phyloP scores from a whole-genome alignment of 2,113 vertebrate genomes.

The Xiphias gladius region DNA sequence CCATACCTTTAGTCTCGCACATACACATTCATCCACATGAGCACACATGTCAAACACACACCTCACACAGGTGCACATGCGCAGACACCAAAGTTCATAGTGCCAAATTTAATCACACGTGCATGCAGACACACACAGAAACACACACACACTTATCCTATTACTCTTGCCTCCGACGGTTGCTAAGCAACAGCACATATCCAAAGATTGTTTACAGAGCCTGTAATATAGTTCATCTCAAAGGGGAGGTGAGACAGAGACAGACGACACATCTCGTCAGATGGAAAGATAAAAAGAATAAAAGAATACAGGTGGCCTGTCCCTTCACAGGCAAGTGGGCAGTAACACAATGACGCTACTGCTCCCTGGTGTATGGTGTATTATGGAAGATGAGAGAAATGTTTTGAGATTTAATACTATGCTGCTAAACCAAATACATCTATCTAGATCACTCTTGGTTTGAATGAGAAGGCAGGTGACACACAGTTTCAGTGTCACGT shows the following conservation, averaged over 20 bases:
- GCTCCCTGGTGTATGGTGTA: conserved; percentile 7
- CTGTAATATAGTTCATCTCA: conserved; percentile 65
- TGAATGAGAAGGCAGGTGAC: conserved; percentile 11
- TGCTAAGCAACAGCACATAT: conserved; percentile 85
- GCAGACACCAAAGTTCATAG: conserved; percentile 2
- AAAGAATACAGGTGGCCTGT: conserved; percentile 29
- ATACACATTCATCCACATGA: neutral
- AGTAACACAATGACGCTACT: conserved; percentile 16
- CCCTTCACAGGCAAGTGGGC: conserved; percentile 22
- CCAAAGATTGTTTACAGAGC: conserved; percentile 81
- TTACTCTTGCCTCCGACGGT: conserved; percentile 68
- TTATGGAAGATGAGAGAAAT: conserved; percentile 41
- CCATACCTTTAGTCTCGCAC: neutral
- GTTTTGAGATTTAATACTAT: conserved; percentile 43
- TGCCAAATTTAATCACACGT: conserved; percentile 42
- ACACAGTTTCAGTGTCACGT: neutral
- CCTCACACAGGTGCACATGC: conserved; percentile 1
- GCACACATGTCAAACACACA: conserved; percentile 15
- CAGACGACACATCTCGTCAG: conserved; percentile 59
- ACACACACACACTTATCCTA: conserved; percentile 41
- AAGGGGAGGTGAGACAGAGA: conserved; percentile 60
- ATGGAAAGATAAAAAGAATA: conserved; percentile 50
- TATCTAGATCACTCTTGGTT: conserved; percentile 8
- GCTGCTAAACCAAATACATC: neutral
- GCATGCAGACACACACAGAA: conserved; percentile 25